phyloP scores from a whole-genome alignment of 2,888 invertebrate genomes.

The Linnaemya tessellans region DNA sequence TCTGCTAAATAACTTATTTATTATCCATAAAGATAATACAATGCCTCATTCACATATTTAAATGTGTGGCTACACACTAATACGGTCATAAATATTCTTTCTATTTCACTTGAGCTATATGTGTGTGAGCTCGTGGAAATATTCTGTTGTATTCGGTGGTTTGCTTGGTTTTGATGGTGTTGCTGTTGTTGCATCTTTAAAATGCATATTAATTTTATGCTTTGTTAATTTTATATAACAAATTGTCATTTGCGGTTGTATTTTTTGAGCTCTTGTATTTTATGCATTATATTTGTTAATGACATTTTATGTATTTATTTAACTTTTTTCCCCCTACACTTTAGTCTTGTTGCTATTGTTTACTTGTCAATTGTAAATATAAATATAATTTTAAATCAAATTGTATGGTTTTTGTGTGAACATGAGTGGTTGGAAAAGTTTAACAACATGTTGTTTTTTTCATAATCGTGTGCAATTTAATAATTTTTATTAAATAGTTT shows the following conservation, averaged over 20 bases:
- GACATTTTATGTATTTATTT: slow-evolving; percentile 58
- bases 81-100: slow-evolving; percentile 34
- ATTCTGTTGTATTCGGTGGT: neutral
- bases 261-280: slow-evolving; percentile 55
- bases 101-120: slow-evolving; percentile 25
- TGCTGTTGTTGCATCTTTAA: slow-evolving; percentile 7
- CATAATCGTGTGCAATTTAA: neutral
- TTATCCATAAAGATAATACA: slow-evolving; percentile 47
- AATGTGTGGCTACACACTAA: slow-evolving; percentile 24
- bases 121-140: neutral
- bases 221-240: slow-evolving; percentile 70
- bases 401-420: slow-evolving; percentile 42
- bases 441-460: neutral
- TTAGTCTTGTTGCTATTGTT: neutral
- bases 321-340: slow-evolving; percentile 32
- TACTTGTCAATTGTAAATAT: slow-evolving; percentile 47
- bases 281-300: slow-evolving; percentile 61
- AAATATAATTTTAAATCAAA: slow-evolving; percentile 57
- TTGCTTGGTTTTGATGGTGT: neutral
- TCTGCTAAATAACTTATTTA: slow-evolving; percentile 34
- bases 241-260: slow-evolving; percentile 63
- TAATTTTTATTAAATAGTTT: neutral
- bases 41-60: slow-evolving; percentile 10
- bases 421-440: neutral
- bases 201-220: slow-evolving; percentile 67